Percentiles rank a stretch among this genome's conserved stretches.
Conservation (phyloP, 2,797 vertebrate species). For the Microchirus variegatus region DNA sequence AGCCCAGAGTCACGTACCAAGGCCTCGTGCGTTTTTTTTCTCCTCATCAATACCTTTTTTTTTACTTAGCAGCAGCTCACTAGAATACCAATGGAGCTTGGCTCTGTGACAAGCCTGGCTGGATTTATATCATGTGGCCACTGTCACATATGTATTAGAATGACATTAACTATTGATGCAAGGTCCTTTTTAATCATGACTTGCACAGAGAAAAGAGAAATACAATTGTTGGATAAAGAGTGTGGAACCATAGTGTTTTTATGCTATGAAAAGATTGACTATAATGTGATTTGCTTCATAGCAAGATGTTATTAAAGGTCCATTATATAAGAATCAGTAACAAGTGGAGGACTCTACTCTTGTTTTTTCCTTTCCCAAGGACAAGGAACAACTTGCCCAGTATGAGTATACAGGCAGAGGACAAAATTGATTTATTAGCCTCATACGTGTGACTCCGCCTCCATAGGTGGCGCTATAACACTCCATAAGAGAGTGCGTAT, state of each 20-base stretch:
- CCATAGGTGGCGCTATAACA: too few relatives aligned
- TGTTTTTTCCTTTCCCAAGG: too few relatives aligned
- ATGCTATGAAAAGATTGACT: too few relatives aligned
- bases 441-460: too few relatives aligned
- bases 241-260: background rate
- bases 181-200: conserved; percentile 12
- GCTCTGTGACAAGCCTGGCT: conserved; percentile 41
- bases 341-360: too few relatives aligned
- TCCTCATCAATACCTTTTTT: conserved; percentile 58
- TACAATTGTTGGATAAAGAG: background rate
- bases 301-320: too few relatives aligned
- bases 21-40: conserved; percentile 47
- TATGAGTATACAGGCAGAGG: too few relatives aligned
- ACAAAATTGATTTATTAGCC: too few relatives aligned
- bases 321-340: too few relatives aligned
- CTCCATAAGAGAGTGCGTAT: too few relatives aligned
- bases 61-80: conserved; percentile 38
- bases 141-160: conserved; percentile 35
- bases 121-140: conserved; percentile 39
- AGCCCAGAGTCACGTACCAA: conserved; percentile 47
- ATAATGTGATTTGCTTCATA: too few relatives aligned
- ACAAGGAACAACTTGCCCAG: too few relatives aligned
- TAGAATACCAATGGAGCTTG: conserved; percentile 60
- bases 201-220: background rate
- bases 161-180: conserved; percentile 40